Base-by-base conservation (phyloP, 2,113 vertebrate species). In the Cephalopterus ornatus region DNA sequence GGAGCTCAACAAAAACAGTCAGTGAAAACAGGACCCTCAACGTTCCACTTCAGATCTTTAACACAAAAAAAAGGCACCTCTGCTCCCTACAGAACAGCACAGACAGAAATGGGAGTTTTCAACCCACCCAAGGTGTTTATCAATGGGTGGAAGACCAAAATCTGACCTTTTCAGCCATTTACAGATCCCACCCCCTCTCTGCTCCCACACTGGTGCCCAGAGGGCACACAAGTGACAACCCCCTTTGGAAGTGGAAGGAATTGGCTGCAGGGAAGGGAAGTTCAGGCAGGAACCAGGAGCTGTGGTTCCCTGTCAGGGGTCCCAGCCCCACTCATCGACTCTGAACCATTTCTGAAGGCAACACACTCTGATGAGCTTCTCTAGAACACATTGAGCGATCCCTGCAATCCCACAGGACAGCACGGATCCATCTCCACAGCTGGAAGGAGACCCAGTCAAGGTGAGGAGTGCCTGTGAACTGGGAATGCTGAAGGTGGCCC, bases 81-180 rank as follows among this genome's bases (percentile, higher is more conserved):
- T 3, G 14, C 23, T 42, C 55, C 3, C 27, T 18, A 5, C 41
- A 11, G 63, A 39, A 15, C 58, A 66, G 58, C 46, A 9, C 41
- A 28, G n/a, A 22, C 35, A 12, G 2, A 33, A 47, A 17, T 1
- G 7, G 3, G 27, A 71, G 39, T 7, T 37, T 63, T 50, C 62
- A 41, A 14, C 4, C 41, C 26, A 44, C 35, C 50, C 0, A 2
- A 62, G 37, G 10, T 2, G 18, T 41, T 39, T 14, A 0, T 6
- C 35, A 33, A 49, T 3, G n/a, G 19, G 26, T 2, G 27, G 18
- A 1, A 50, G 56, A 41, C 42, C 56, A 27, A 59, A 46, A 28
- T 4, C 16, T 18, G 37, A n/a, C 6, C 15, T 20, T 41, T 46
- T 28, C 56, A 52, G 86, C 26, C 50, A 9, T 37, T 26, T 32